A percentile compares a stretch with the other conserved stretches of the same genome.
These are phyloP conservation scores for Jordanella pulchra DNA, from an alignment of 2,797 vertebrate species.

Conservation along the genomic window DNA sequence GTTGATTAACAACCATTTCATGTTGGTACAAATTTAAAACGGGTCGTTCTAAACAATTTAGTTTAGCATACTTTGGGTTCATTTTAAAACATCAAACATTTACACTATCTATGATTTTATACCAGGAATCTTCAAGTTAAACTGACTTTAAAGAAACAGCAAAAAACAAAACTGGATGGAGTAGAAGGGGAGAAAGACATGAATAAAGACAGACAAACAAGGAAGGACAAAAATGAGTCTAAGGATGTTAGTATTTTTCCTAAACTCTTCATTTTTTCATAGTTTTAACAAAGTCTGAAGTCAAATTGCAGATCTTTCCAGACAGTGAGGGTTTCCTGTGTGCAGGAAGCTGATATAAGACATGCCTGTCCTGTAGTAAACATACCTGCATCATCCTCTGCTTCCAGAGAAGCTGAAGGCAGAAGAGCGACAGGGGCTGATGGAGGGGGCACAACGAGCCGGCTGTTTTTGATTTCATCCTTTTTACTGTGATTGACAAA, in stretches of 20 bases:
- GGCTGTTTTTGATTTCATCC: slow-evolving; percentile 83
- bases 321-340: no score
- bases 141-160: no score
- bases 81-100: not conserved
- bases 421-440: slow-evolving; percentile 64
- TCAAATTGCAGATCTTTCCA: not conserved
- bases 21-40: not conserved
- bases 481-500: slow-evolving; percentile 79
- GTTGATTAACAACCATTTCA: not conserved
- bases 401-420: slow-evolving; percentile 80
- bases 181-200: no score
- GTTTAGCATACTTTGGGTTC: not conserved
- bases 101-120: not conserved
- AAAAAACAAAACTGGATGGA: no score
- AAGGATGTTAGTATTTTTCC: not conserved
- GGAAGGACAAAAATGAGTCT: not conserved
- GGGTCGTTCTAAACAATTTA: not conserved
- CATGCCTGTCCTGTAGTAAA: not conserved
- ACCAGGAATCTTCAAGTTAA: no score
- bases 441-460: slow-evolving; percentile 67
- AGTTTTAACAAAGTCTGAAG: not conserved
- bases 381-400: slow-evolving; percentile 77
- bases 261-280: not conserved
- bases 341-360: not conserved
- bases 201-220: not conserved